phyloP scores from a whole-genome alignment of 2,113 vertebrate species.

The Pteronura brasiliensis region DNA sequence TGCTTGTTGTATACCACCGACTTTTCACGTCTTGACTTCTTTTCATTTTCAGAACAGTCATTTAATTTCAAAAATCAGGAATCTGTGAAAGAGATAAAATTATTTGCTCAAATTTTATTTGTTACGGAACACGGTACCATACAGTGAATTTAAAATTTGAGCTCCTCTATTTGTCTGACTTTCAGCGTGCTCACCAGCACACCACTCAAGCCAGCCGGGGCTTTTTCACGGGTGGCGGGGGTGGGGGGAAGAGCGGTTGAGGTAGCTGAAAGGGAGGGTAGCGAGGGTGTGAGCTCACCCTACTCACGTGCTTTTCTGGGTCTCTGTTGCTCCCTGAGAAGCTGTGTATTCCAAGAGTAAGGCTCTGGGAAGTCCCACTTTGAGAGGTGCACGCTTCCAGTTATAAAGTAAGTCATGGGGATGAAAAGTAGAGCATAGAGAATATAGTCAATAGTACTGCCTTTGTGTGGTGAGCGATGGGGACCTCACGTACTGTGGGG shows the following conservation, averaged over 20 bases:
- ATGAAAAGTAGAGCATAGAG: neutral
- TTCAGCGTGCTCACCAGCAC: neutral
- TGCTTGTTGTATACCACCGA: neutral
- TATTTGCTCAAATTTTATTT: neutral
- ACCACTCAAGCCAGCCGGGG: neutral
- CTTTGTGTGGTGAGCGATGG: neutral
- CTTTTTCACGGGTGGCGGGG: neutral
- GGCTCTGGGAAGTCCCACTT: neutral
- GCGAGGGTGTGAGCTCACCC: neutral
- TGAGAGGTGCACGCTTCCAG: neutral
- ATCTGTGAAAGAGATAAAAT: neutral
- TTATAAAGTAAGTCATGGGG: neutral
- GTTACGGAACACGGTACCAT: neutral
- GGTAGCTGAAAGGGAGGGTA: neutral
- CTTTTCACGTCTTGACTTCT: neutral
- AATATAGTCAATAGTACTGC: neutral
- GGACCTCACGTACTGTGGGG: neutral
- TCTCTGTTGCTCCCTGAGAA: neutral
- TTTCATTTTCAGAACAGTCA: neutral
- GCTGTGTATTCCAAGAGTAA: accelerated
- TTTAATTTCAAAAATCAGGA: neutral
- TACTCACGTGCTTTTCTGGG: accelerated
- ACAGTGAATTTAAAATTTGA: neutral
- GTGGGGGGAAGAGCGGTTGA: neutral
- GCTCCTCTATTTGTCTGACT: neutral